Evolutionary conservation across 2,113 vertebrate genomes (phyloP).

Genomic region (Sphyrna mokarran): DNA sequence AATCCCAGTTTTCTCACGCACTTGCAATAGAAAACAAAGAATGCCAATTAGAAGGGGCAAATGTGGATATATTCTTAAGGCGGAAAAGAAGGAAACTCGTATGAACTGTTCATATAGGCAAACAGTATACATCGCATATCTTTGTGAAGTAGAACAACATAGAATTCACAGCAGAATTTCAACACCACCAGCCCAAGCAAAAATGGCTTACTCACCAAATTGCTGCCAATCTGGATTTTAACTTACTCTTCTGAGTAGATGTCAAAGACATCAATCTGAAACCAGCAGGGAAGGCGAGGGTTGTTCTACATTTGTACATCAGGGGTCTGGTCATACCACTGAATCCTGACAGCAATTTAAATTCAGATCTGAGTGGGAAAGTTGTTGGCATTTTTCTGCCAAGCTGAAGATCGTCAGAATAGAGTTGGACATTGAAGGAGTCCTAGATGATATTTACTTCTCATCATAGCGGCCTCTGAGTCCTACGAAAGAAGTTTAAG

Average conservation of each 20-base stretch:
- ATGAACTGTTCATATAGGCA: background rate
- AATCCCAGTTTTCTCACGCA: background rate
- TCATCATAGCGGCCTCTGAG: background rate
- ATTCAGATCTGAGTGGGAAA: background rate
- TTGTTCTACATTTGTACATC: background rate
- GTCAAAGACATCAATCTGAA: background rate
- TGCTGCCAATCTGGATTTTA: background rate
- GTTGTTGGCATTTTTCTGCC: background rate
- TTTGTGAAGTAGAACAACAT: background rate
- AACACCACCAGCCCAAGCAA: background rate
- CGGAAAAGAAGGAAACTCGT: background rate
- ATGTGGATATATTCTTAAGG: background rate
- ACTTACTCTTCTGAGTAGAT: background rate
- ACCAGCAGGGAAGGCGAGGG: background rate
- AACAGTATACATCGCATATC: background rate
- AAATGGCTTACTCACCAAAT: background rate
- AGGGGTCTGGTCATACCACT: background rate
- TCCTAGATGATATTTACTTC: background rate
- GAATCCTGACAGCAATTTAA: background rate
- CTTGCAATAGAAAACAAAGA: background rate
- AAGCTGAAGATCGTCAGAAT: background rate
- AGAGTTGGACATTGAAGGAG: background rate
- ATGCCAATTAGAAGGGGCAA: background rate
- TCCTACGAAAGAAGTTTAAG: background rate
- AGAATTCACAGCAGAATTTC: background rate